Evolutionary conservation across 2,888 invertebrate species (phyloP).

Genomic region (Mycalesis mineus): DNA sequence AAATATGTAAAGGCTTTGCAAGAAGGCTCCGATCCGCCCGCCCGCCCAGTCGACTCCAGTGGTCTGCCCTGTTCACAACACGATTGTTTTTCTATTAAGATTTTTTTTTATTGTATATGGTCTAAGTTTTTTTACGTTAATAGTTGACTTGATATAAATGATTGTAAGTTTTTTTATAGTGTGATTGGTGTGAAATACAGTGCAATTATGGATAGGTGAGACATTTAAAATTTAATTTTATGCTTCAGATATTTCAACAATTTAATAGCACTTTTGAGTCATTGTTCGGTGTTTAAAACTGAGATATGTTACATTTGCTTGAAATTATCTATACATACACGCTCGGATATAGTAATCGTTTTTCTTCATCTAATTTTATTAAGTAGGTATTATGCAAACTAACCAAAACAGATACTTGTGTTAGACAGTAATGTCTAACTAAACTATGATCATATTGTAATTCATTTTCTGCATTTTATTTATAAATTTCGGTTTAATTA

Average conservation of each 20-base stretch:
- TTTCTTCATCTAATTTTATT: too few relatives aligned
- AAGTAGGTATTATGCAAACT: too few relatives aligned
- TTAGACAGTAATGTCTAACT: too few relatives aligned
- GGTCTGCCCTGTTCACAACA: slow-evolving; percentile 51
- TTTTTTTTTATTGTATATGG: slow-evolving; percentile 8
- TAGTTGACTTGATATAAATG: too few relatives aligned
- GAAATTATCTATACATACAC: not conserved
- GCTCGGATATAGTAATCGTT: not conserved
- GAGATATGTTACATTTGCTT: not conserved
- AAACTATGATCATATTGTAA: too few relatives aligned
- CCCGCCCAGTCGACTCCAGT: slow-evolving; percentile 69
- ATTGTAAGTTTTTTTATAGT: too few relatives aligned
- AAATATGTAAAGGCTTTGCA: slow-evolving; percentile 53
- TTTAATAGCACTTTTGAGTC: not conserved
- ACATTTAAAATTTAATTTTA: not conserved
- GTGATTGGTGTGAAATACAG: not conserved
- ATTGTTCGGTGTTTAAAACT: not conserved
- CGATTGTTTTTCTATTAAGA: slow-evolving; percentile 11
- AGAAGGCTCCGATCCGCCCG: slow-evolving; percentile 58
- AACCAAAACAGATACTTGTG: too few relatives aligned
- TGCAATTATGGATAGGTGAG: slow-evolving; percentile 16
- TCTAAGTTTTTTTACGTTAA: too few relatives aligned
- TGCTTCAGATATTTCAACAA: not conserved
- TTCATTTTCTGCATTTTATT: too few relatives aligned
- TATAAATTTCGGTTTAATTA: too few relatives aligned